phyloP scores from a whole-genome alignment of 1,140 invertebrate species.

The Drosophila bipectinata region DNA sequence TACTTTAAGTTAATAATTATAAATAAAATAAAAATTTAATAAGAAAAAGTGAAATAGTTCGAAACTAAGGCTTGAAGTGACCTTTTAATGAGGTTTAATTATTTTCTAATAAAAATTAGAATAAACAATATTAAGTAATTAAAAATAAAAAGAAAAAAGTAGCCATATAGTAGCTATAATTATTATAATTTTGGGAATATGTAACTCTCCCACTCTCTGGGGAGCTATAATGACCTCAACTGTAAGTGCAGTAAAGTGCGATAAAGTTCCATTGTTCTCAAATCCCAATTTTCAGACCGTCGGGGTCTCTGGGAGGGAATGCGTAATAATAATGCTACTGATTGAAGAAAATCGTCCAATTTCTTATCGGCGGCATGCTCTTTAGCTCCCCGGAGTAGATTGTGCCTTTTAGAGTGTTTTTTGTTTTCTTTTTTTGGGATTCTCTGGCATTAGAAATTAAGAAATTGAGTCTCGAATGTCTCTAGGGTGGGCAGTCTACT shows the following conservation, averaged over 20 bases:
- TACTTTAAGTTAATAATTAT: too few species aligned
- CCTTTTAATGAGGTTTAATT: too few species aligned
- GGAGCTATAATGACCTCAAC: not conserved
- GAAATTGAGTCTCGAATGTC: constrained; percentile 19
- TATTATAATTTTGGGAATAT: too few species aligned
- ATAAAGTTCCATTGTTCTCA: constrained; percentile 59
- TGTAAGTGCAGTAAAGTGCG: constrained; percentile 30
- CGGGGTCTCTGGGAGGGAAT: constrained; percentile 2
- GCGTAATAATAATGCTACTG: constrained; percentile 16
- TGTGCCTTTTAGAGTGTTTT: not conserved
- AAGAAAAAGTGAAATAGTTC: too few species aligned
- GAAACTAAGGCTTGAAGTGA: too few species aligned
- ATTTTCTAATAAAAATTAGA: too few species aligned
- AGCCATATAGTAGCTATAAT: too few species aligned
- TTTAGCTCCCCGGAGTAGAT: not conserved
- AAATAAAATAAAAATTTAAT: too few species aligned
- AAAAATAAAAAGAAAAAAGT: too few species aligned
- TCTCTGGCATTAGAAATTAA: constrained; percentile 2
- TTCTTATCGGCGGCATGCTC: constrained; percentile 29
- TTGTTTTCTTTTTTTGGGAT: not conserved
- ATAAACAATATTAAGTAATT: too few species aligned
- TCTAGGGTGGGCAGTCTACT: constrained; percentile 13
- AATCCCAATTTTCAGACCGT: constrained; percentile 15
- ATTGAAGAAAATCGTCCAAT: constrained; percentile 50
- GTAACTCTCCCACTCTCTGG: too few species aligned